A percentile compares a stretch with the other conserved stretches of the same genome.
Evolutionary conservation across 2,888 invertebrate genomes (phyloP).

Genomic region (Phasia obesa): DNA sequence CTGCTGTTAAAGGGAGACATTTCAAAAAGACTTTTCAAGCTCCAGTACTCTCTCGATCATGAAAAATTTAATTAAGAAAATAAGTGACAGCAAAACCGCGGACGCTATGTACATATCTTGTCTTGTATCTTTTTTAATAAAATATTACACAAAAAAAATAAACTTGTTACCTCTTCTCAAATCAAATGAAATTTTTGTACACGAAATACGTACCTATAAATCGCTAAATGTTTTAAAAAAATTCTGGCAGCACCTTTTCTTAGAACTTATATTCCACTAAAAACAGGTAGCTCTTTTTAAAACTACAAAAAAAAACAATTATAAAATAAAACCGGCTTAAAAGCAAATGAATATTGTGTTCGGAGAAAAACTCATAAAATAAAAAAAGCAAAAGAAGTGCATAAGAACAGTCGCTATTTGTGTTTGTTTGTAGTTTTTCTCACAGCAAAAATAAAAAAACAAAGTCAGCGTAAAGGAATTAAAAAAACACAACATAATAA

Average conservation of each 20-base stretch:
- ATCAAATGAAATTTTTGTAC: too few species aligned
- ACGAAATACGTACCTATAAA: too few species aligned
- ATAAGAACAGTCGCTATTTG: not conserved
- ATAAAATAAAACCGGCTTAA: slow-evolving; percentile 41
- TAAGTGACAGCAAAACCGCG: too few species aligned
- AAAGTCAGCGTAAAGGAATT: slow-evolving; percentile 40
- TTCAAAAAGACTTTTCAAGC: too few species aligned
- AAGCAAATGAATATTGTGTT: slow-evolving; percentile 4
- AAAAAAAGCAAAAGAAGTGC: slow-evolving; percentile 10
- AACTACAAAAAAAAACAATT: not conserved
- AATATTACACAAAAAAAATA: too few species aligned
- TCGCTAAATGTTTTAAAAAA: too few species aligned
- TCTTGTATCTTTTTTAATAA: too few species aligned
- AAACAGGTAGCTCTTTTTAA: slow-evolving; percentile 21
- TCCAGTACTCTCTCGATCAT: too few species aligned
- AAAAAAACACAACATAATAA: slow-evolving; percentile 1
- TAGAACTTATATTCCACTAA: slow-evolving; percentile 4
- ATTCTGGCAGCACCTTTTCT: slow-evolving; percentile 29
- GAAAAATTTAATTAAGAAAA: too few species aligned
- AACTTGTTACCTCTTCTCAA: too few species aligned
- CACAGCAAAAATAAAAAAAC: slow-evolving; percentile 29
- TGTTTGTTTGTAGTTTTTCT: not conserved
- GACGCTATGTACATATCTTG: too few species aligned
- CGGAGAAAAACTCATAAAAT: slow-evolving; percentile 6
- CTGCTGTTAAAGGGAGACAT: too few species aligned